A percentile compares a stretch with the other conserved stretches of the same genome.
These are phyloP conservation scores for Brassicogethes aeneus DNA, from an alignment of 2,888 invertebrate species.

Conservation along the genomic window DNA sequence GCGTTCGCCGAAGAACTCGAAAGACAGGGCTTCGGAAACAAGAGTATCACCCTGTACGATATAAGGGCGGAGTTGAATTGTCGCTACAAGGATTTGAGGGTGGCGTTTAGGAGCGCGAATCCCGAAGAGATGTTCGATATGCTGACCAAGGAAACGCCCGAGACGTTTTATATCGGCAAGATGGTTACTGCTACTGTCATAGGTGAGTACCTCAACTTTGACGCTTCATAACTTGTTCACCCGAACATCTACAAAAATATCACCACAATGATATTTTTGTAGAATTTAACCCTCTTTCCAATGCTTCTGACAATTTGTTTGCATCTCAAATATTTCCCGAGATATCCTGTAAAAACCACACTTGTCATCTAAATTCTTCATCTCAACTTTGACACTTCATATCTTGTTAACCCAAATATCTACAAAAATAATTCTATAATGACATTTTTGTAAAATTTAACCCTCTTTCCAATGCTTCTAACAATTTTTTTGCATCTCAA, in stretches of 20 bases:
- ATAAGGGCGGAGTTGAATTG: constrained; percentile 92
- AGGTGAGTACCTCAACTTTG: constrained; percentile 19
- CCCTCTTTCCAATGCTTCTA: no score
- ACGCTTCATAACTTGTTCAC: constrained; percentile 3
- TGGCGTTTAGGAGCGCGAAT: constrained; percentile 67
- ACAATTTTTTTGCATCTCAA: no score
- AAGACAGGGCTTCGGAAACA: constrained; percentile 69
- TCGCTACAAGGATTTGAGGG: constrained; percentile 84
- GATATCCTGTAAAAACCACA: no score
- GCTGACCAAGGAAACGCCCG: constrained; percentile 92
- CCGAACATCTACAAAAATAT: neutral
- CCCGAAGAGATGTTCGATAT: constrained; percentile 89
- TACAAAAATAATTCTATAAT: no score
- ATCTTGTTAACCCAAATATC: no score
- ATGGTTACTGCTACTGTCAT: constrained; percentile 72
- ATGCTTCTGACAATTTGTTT: no score
- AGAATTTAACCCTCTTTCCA: no score
- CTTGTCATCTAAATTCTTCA: constrained; percentile 1
- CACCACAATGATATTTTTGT: no score
- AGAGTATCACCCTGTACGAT: constrained; percentile 92
- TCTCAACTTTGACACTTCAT: constrained; percentile 13
- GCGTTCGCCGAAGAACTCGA: constrained; percentile 97
- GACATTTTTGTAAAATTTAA: no score
- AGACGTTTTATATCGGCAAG: constrained; percentile 84
- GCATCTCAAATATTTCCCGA: no score